phyloP scores from a whole-genome alignment of 1,140 invertebrate genomes.

The Planococcus citri region DNA sequence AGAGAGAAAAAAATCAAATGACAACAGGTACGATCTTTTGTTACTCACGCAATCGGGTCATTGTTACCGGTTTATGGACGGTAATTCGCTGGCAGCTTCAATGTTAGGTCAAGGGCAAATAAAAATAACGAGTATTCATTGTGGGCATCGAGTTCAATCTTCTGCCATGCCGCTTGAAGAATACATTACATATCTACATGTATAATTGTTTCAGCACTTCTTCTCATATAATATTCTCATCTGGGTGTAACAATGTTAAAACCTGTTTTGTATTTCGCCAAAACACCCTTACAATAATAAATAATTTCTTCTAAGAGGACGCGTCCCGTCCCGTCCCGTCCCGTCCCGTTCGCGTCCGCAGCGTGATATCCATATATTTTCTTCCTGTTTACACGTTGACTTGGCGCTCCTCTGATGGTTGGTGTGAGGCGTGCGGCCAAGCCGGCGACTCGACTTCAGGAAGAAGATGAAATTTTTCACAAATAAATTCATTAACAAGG shows the following conservation, averaged over 20 bases:
- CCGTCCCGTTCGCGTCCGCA: neutral
- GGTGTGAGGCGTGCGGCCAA: no score
- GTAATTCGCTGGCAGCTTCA: neutral
- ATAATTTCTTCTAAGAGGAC: no score
- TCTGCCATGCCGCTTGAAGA: no score
- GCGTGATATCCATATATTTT: neutral
- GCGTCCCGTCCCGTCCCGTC: no score
- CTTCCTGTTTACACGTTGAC: neutral
- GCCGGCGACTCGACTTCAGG: no score
- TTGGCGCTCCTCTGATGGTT: neutral
- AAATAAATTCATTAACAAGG: neutral
- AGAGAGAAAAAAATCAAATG: neutral
- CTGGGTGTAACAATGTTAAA: neutral
- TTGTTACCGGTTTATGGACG: slow-evolving; percentile 1
- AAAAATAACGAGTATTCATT: neutral
- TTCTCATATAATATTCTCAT: neutral
- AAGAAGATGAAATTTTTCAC: neutral
- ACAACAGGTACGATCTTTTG: neutral
- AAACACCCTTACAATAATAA: no score
- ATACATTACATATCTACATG: no score
- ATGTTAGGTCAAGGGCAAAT: slow-evolving; percentile 2
- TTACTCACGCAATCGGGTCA: slow-evolving; percentile 1
- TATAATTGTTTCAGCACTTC: neutral
- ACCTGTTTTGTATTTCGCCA: neutral
- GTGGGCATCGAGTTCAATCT: neutral